phyloP scores from a whole-genome alignment of 2,888 invertebrate species.

The Linyphia triangularis region DNA sequence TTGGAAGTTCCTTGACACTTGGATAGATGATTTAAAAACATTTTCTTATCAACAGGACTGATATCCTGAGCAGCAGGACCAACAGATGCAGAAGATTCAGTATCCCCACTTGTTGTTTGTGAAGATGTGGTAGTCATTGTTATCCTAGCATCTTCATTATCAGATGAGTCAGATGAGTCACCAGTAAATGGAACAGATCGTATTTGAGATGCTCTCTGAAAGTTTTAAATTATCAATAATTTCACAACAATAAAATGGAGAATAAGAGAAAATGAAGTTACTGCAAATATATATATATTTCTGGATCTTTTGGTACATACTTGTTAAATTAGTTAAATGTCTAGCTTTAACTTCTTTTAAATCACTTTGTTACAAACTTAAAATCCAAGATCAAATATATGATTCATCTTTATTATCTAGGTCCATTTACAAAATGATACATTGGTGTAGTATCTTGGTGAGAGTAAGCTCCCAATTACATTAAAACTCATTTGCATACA shows the following conservation, averaged over 20 bases:
- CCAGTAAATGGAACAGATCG: conserved; percentile 97
- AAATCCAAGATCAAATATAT: too few species aligned
- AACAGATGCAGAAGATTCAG: conserved; percentile 77
- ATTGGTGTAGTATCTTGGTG: too few species aligned
- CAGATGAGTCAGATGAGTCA: conserved; percentile 96
- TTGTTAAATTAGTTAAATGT: background rate
- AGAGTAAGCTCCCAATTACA: too few species aligned
- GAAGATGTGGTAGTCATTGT: conserved; percentile 77
- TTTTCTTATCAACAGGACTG: conserved; percentile 75
- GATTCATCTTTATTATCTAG: too few species aligned
- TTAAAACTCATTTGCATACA: too few species aligned
- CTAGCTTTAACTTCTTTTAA: background rate
- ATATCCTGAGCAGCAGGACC: conserved; percentile 62
- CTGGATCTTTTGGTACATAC: background rate
- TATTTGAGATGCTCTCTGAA: conserved; percentile 93
- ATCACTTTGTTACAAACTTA: too few species aligned
- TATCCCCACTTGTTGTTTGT: conserved; percentile 76
- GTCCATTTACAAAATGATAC: too few species aligned
- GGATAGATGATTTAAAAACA: conserved; percentile 48
- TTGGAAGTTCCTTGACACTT: conserved; percentile 69
- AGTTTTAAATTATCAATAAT: background rate
- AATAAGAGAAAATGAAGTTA: background rate
- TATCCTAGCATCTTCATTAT: conserved; percentile 87
- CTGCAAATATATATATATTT: background rate
- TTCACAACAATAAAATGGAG: background rate